phyloP scores from a whole-genome alignment of 2,797 vertebrate species.

The Myotis planiceps region DNA sequence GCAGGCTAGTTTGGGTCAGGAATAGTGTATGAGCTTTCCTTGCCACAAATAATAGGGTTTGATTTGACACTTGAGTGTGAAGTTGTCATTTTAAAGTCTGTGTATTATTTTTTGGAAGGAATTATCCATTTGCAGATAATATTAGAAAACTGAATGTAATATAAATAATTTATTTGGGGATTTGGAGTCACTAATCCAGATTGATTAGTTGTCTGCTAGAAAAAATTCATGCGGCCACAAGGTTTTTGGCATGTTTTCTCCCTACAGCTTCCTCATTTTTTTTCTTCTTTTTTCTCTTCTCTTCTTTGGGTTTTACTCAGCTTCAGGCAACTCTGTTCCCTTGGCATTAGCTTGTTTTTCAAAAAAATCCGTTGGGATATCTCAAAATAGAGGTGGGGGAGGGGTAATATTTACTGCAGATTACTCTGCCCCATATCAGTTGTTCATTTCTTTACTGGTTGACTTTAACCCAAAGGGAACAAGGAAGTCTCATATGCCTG shows the following conservation, averaged over 20 bases:
- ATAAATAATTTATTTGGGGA: slow-evolving; percentile 72
- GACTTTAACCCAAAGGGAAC: slow-evolving; percentile 48
- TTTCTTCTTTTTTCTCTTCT: neutral
- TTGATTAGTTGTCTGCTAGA: slow-evolving; percentile 64
- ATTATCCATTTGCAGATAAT: slow-evolving; percentile 71
- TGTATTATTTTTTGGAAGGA: slow-evolving; percentile 74
- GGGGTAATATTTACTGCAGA: neutral
- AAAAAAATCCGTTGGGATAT: slow-evolving; percentile 7
- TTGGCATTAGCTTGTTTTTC: neutral
- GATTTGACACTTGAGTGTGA: slow-evolving; percentile 58
- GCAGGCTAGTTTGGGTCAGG: neutral
- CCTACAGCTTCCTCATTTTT: slow-evolving; percentile 19
- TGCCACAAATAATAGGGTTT: neutral
- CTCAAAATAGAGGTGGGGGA: neutral
- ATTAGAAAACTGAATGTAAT: slow-evolving; percentile 77
- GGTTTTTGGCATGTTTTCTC: slow-evolving; percentile 71
- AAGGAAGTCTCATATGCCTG: slow-evolving; percentile 35
- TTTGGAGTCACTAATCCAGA: slow-evolving; percentile 73
- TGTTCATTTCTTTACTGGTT: slow-evolving; percentile 43
- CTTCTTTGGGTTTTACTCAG: slow-evolving; percentile 49
- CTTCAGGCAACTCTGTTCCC: slow-evolving; percentile 61
- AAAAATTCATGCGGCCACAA: slow-evolving; percentile 55
- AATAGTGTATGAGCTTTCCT: neutral
- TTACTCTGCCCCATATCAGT: neutral
- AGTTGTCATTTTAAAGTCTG: slow-evolving; percentile 79